These are phyloP conservation scores for Silvanus unidentatus DNA, from an alignment of 2,888 invertebrate species.

Conservation along the genomic window DNA sequence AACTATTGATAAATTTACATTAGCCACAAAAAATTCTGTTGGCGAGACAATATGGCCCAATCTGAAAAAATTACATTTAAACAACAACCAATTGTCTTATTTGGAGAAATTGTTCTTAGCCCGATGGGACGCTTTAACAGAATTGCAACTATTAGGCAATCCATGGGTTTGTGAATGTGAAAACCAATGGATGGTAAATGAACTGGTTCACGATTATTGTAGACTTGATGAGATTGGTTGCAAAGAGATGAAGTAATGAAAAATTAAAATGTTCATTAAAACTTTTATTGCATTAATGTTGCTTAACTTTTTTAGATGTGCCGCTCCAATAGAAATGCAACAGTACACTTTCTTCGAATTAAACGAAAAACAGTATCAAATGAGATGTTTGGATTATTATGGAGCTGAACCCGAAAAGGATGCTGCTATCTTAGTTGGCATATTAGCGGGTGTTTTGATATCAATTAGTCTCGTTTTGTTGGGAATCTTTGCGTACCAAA, in stretches of 20 bases:
- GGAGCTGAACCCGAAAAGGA: slow-evolving; percentile 62
- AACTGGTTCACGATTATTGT: slow-evolving; percentile 54
- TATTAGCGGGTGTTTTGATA: slow-evolving; percentile 62
- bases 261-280: too few species aligned
- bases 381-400: slow-evolving; percentile 63
- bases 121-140: slow-evolving; percentile 64
- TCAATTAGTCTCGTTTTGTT: slow-evolving; percentile 62
- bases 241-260: slow-evolving; percentile 50
- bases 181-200: slow-evolving; percentile 69
- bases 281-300: slow-evolving; percentile 5
- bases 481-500: slow-evolving; percentile 55
- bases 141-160: slow-evolving; percentile 65
- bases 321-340: slow-evolving; percentile 59
- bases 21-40: slow-evolving; percentile 56
- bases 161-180: slow-evolving; percentile 75
- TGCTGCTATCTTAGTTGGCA: slow-evolving; percentile 62
- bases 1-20: slow-evolving; percentile 47
- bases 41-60: slow-evolving; percentile 59
- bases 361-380: slow-evolving; percentile 49
- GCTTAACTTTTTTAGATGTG: slow-evolving; percentile 50
- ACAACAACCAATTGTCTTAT: slow-evolving; percentile 64
- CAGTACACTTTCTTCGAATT: slow-evolving; percentile 56
- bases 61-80: slow-evolving; percentile 62
- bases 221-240: slow-evolving; percentile 44
- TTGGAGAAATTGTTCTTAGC: slow-evolving; percentile 60